Base-by-base conservation (phyloP, 1,140 invertebrate species). In the Platyura marginata region DNA sequence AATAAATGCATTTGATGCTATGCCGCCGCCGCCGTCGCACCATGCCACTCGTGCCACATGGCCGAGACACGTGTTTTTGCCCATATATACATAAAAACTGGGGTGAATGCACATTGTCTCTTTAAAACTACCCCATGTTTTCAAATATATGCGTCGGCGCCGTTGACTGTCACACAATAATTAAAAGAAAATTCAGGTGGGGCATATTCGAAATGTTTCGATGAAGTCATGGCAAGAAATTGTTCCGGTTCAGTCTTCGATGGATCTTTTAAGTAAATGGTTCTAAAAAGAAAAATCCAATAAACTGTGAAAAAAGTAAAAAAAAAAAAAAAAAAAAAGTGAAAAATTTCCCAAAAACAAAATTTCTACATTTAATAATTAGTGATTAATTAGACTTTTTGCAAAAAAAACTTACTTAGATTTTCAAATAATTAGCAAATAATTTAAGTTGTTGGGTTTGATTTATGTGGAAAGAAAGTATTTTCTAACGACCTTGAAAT, bases 401-500 rank as follows among this genome's bases (percentile, higher is more conserved):
- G 15, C 36, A 10, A 37, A 37, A 37, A 20, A 10, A 37, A 36
- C 5, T 36, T 16, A 5, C n/a, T n/a, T n/a, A n/a, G n/a, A n/a
- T n/a, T n/a, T n/a, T n/a, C 5, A 15, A 8, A 36, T 5, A 36
- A 36, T 11, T 36, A 9, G 5, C 15, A 36, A 36, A 9, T 20
- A 19, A 16, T 19, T 10, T 4, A 15, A 3, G 11, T n/a, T n/a
- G 11, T 34, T 4, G 4, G 16, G 32, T n/a, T 15, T 6, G 10
- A 38, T 38, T 38, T 18, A 18, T 36, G 10, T 10, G 10, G 18
- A 18, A 18, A 21, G 19, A 40, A 22, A 40, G 21, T 21, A 3
- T 15, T 9, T 3, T 5, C n/a, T 18, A 3, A 40, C 38, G 38
- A 40, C 38, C 38, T 40, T 47, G 54, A 57, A 39, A 60, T 60